Conservation (phyloP, 2,888 invertebrate genomes). For the Zeuzera pyrina region DNA sequence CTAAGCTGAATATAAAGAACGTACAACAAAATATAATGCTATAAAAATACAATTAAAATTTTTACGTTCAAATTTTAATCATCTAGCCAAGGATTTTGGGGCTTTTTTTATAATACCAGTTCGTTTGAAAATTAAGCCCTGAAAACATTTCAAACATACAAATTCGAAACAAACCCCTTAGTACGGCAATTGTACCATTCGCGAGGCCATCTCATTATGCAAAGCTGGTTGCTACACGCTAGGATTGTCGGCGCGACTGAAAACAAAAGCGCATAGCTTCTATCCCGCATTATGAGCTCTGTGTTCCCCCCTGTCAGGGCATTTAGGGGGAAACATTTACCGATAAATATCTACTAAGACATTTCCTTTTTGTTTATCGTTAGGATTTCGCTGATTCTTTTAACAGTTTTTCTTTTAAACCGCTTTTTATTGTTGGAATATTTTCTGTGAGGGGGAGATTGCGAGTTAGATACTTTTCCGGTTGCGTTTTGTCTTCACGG, state of each 20-base stretch:
- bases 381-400: slow-evolving; percentile 59
- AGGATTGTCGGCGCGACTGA: slow-evolving; percentile 2
- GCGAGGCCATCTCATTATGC: slow-evolving; percentile 28
- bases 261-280: slow-evolving; percentile 32
- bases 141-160: too few relatives aligned
- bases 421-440: slow-evolving; percentile 34
- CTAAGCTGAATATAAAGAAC: too few relatives aligned
- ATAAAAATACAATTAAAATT: too few relatives aligned
- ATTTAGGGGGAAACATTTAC: slow-evolving; percentile 54
- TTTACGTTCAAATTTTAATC: too few relatives aligned
- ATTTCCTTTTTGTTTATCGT: slow-evolving; percentile 60
- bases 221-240: slow-evolving; percentile 19
- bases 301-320: slow-evolving; percentile 25
- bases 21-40: too few relatives aligned
- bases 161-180: background rate
- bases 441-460: slow-evolving; percentile 25
- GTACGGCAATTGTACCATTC: background rate
- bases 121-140: too few relatives aligned
- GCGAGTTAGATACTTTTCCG: slow-evolving; percentile 18
- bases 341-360: slow-evolving; percentile 62
- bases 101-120: too few relatives aligned
- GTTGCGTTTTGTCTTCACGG: slow-evolving; percentile 15
- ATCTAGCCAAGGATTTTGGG: too few relatives aligned
- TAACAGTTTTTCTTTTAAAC: slow-evolving; percentile 55
- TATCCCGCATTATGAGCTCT: slow-evolving; percentile 43